Evolutionary conservation across 2,888 invertebrate species (phyloP).

Genomic region (Alcis repandata): DNA sequence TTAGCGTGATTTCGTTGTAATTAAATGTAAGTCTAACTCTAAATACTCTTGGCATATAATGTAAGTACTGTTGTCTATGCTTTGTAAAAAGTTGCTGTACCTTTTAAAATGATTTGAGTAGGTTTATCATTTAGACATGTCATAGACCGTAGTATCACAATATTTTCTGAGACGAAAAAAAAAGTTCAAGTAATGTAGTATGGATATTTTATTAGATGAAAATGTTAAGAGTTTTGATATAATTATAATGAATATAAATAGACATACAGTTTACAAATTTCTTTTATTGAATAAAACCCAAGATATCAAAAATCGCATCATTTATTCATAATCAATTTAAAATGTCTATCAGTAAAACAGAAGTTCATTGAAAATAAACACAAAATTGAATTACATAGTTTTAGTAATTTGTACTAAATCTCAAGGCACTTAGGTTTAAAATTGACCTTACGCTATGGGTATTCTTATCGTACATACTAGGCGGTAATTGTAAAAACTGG

Average conservation of each 20-base stretch:
- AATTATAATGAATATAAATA: slow-evolving; percentile 51
- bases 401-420: slow-evolving; percentile 27
- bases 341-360: neutral
- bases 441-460: neutral
- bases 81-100: slow-evolving; percentile 54
- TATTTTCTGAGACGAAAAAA: slow-evolving; percentile 54
- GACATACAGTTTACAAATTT: slow-evolving; percentile 33
- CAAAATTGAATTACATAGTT: neutral
- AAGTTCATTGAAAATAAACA: neutral
- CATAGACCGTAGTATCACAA: slow-evolving; percentile 46
- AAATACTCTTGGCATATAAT: slow-evolving; percentile 51
- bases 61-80: slow-evolving; percentile 53
- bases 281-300: slow-evolving; percentile 35
- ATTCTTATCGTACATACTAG: neutral
- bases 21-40: slow-evolving; percentile 14
- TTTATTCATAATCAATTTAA: slow-evolving; percentile 15
- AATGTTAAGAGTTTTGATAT: slow-evolving; percentile 57
- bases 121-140: slow-evolving; percentile 35
- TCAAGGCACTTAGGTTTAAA: slow-evolving; percentile 19
- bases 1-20: slow-evolving; percentile 39
- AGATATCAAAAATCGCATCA: neutral
- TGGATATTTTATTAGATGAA: slow-evolving; percentile 45
- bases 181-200: slow-evolving; percentile 40
- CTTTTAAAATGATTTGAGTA: neutral
- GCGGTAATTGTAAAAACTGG: neutral